Evolutionary conservation across 2,888 invertebrate genomes (phyloP), one percentile per base, ranked within the genome.

Genomic region (Xiphydria camelus): DNA sequence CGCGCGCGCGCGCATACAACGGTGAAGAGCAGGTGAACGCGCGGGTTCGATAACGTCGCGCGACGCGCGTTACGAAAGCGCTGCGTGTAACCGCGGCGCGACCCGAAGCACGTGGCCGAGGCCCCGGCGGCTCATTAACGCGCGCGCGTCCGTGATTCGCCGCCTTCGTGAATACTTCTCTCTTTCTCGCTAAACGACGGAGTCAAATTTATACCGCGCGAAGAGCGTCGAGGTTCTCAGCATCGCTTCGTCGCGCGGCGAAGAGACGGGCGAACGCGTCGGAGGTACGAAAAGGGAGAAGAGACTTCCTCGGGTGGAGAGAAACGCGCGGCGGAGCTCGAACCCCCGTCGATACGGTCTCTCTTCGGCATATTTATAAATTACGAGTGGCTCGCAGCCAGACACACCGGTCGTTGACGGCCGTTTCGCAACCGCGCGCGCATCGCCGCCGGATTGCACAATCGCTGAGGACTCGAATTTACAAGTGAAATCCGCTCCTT

Each of bases 61-160:
- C 23, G 6, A 6, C 23, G 23, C 6, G 7, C 7, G 7, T n/a
- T n/a, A 6, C n/a, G 23, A 23, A 6, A 23, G 7, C 23, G 23
- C n/a, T 23, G 23, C 23, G 23, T 23, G 6, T 23, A 7, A 7
- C 23, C 23, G 23, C 23, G 23, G n/a, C 23, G 23, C 6, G 23
- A n/a, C 23, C 23, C n/a, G 6, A 6, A n/a, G n/a, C 23, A n/a
- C 23, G n/a, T 7, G 23, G 23, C n/a, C n/a, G 7, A n/a, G 23
- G 23, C 23, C 23, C 23, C 23, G 23, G 23, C n/a, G 7, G 23
- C 6, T 23, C n/a, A 23, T 23, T 23, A 6, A 23, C 23, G 23
- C 6, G 23, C 7, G n/a, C 51, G 47, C 51, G 47, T 55, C 39
- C 46, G 48, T 33, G 47, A n/a, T n/a, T n/a, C n/a, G n/a, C n/a